phyloP scores from a whole-genome alignment of 2,888 invertebrate species.

The Dolichopus griseipennis region DNA sequence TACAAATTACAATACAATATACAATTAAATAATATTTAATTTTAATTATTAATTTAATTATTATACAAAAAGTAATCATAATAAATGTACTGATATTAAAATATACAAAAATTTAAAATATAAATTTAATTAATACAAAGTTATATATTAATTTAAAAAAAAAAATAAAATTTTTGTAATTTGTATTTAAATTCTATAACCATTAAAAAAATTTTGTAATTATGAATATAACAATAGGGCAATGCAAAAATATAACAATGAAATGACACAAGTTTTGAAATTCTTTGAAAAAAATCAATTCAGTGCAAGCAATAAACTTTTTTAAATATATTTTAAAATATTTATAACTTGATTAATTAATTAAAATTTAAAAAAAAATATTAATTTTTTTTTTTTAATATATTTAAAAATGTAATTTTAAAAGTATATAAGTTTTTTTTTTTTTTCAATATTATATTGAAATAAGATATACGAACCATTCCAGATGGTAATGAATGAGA shows the following conservation, averaged over 20 bases:
- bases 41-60: too few species aligned
- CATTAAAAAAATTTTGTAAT: too few species aligned
- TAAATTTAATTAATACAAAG: too few species aligned
- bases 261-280: slow-evolving; percentile 1
- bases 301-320: slow-evolving; percentile 1
- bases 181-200: too few species aligned
- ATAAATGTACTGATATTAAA: too few species aligned
- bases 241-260: neutral
- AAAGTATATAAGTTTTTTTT: slow-evolving; percentile 11
- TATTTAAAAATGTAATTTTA: slow-evolving; percentile 10
- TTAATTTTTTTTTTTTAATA: neutral
- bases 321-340: too few species aligned
- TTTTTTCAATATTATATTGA: slow-evolving; percentile 17
- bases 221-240: neutral
- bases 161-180: too few species aligned
- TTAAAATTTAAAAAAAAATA: neutral
- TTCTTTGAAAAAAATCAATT: slow-evolving; percentile 1
- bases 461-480: slow-evolving; percentile 40
- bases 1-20: too few species aligned
- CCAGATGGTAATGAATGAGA: slow-evolving; percentile 45
- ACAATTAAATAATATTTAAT: too few species aligned
- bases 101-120: too few species aligned
- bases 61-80: too few species aligned
- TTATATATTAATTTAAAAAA: too few species aligned
- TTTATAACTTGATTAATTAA: neutral